Base-by-base conservation (phyloP, 64 coral and sea anemone species). In the Montipora efflorescens region DNA sequence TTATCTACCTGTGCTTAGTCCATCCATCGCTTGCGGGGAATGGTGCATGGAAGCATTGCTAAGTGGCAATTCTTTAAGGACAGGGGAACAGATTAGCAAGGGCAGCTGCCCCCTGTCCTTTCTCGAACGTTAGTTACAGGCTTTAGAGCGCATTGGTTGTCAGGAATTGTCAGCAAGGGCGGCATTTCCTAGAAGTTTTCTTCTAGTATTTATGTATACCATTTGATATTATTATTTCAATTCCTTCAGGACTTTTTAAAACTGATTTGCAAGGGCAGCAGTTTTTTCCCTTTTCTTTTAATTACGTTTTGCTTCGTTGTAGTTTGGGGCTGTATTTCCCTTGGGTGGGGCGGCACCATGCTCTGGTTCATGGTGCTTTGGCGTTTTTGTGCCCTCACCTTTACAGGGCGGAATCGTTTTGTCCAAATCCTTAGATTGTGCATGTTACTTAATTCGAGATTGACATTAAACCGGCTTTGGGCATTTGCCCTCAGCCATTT, bases 201-300 rank as follows among this genome's bases (percentile, higher is more conserved):
- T 18, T 68, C 21, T 76, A 8, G 13, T 23, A 9, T 23, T 44
- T 13, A 12, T 44, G 10, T 13, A 45, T 76, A 43, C 22, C 74
- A 68, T 18, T 15, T 1, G 19, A n/a, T n/a, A 18, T 18, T 68
- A n/a, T n/a, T 4, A 15, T 68, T 4, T 68, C 13, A 67, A 14
- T 67, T 15, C 19, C 66, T 18, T 68, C 66, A 5, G 13, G 66
- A 3, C 19, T 18, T n/a, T 68, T 68, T 15, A 68, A 18, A 68
- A 68, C 66, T 68, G 66, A 68, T 15, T 68, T 68, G 66, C 66
- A 76, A 76, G 74, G 74, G 36, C 74, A 76, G 74, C 28, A 44
- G 74, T 76, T 76, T 43, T 55, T 55, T 36, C 1, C 52, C 2
- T 7, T 55, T 55, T 4, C 52, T 55, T 5, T 55, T 55, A 55